phyloP scores from a whole-genome alignment of 1,140 invertebrate species.

The Nomia melanderi region DNA sequence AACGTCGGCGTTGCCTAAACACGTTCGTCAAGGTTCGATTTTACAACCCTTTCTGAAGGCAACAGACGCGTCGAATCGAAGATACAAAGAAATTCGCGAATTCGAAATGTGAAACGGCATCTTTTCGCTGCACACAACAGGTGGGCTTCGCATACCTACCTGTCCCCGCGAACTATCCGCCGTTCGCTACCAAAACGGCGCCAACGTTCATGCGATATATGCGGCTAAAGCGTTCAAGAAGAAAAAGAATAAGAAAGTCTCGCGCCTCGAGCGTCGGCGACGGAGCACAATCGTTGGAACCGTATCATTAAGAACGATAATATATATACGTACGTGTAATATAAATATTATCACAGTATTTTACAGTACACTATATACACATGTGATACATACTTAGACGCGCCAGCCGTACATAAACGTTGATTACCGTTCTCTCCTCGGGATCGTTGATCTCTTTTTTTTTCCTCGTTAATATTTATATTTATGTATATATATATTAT shows the following conservation, averaged over 20 bases:
- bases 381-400: conserved; percentile 67
- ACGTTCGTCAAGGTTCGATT: conserved; percentile 16
- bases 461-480: conserved; percentile 48
- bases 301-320: conserved; percentile 31
- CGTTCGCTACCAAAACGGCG: background rate
- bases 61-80: background rate
- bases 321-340: conserved; percentile 56
- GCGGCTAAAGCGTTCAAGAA: background rate
- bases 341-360: conserved; percentile 81
- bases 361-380: conserved; percentile 79
- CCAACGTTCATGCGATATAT: background rate
- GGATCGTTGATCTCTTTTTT: conserved; percentile 53
- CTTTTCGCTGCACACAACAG: conserved; percentile 12
- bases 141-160: conserved; percentile 34
- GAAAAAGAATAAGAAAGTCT: too few species aligned
- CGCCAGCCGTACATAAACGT: conserved; percentile 57
- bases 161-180: conserved; percentile 27
- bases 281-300: background rate
- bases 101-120: conserved; percentile 7
- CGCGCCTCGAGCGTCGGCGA: background rate
- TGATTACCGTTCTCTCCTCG: conserved; percentile 48
- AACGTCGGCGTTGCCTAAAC: conserved; percentile 19
- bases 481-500: conserved; percentile 53
- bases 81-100: too few species aligned
- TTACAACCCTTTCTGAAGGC: background rate